These are phyloP conservation scores for Saccostrea echinata DNA, from an alignment of 1,140 invertebrate species.

Conservation along the genomic window DNA sequence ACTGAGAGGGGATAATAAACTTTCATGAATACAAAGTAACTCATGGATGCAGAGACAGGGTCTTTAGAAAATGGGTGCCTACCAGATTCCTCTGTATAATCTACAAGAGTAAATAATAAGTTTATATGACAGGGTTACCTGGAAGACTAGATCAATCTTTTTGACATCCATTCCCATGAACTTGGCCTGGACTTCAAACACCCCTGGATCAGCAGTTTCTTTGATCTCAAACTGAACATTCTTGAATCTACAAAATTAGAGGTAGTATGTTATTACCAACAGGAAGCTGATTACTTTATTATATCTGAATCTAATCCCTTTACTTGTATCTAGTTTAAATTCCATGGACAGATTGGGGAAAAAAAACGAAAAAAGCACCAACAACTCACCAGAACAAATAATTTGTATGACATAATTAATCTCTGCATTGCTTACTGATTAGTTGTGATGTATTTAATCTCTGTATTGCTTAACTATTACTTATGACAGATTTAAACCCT, in stretches of 20 bases:
- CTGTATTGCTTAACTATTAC: constrained; percentile 70
- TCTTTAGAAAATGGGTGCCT: background rate
- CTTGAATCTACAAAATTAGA: constrained; percentile 82
- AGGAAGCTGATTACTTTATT: too few species aligned
- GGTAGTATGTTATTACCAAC: background rate
- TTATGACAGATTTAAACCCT: background rate
- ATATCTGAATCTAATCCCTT: too few species aligned
- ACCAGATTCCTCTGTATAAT: background rate
- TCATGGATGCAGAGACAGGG: background rate
- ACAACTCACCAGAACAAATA: too few species aligned
- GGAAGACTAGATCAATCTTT: constrained; percentile 86
- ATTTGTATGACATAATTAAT: background rate
- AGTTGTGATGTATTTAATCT: background rate
- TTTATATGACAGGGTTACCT: constrained; percentile 79
- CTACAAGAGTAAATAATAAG: too few species aligned
- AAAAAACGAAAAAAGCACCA: too few species aligned
- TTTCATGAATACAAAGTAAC: too few species aligned
- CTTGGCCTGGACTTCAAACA: constrained; percentile 88
- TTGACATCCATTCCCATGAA: constrained; percentile 91
- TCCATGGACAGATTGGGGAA: too few species aligned
- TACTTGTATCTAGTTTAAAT: too few species aligned
- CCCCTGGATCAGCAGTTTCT: constrained; percentile 85
- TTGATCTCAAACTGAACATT: constrained; percentile 90
- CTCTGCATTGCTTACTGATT: background rate
- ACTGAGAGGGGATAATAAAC: too few species aligned